phyloP scores from a whole-genome alignment of 2,113 vertebrate genomes.

The Mus pahari region DNA sequence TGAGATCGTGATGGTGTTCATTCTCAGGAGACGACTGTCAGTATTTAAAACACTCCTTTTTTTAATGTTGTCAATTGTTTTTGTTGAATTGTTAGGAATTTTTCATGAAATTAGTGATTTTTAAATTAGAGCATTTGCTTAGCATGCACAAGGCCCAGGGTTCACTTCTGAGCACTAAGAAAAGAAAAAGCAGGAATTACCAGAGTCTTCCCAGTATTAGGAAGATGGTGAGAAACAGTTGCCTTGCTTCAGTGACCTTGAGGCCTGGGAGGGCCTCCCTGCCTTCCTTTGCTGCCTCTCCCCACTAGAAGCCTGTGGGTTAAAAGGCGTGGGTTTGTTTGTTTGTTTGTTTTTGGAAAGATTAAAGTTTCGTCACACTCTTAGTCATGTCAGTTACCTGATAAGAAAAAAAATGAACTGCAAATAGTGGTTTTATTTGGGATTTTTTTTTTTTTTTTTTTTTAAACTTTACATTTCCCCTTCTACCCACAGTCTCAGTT shows the following conservation, averaged over 20 bases:
- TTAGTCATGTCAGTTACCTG: background rate
- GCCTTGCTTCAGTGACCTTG: background rate
- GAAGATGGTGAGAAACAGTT: background rate
- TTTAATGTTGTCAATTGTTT: background rate
- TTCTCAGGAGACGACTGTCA: background rate
- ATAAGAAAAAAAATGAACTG: background rate
- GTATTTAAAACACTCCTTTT: constrained; percentile 7
- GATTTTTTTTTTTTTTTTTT: constrained; percentile 33
- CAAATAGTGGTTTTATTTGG: background rate
- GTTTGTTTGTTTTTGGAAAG: background rate
- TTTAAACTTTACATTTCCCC: background rate
- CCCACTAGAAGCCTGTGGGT: too few species aligned
- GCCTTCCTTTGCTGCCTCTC: too few species aligned
- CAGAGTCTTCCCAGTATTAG: background rate
- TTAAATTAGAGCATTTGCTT: background rate
- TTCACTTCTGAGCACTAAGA: background rate
- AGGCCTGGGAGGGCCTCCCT: background rate
- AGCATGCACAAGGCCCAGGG: background rate
- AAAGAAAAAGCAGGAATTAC: background rate
- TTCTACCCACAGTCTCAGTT: constrained; percentile 86
- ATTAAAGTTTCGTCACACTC: background rate
- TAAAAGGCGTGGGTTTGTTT: background rate
- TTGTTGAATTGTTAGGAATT: constrained; percentile 10
- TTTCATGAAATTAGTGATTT: constrained; percentile 6
- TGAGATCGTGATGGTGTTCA: background rate